Evolutionary conservation across 35 echinoderm and acorn worm species (phyloP).

Genomic region (Apostichopus parvimensis): DNA sequence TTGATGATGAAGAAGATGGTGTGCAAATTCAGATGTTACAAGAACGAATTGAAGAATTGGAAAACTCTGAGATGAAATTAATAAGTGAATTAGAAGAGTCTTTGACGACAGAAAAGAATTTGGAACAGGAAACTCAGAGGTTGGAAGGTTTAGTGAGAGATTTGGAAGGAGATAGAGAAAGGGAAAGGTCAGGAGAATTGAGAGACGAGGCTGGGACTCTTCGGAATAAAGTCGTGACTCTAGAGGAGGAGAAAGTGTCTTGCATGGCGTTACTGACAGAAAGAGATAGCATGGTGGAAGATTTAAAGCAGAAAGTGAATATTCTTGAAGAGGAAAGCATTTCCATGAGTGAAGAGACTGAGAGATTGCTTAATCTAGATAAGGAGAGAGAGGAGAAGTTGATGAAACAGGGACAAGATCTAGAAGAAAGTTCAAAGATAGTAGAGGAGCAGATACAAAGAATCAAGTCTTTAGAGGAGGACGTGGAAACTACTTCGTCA

Average conservation of each 20-base stretch:
- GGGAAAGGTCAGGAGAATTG: background rate
- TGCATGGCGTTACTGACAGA: background rate
- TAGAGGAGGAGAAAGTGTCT: background rate
- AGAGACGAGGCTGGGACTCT: background rate
- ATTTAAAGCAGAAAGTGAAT: background rate
- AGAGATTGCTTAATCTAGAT: background rate
- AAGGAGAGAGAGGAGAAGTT: constrained; percentile 32
- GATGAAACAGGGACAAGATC: constrained; percentile 43
- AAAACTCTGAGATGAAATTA: constrained; percentile 24
- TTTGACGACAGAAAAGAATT: constrained; percentile 45
- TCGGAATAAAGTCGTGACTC: background rate
- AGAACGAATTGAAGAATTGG: constrained; percentile 51
- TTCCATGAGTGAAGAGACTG: background rate
- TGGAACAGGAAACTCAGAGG: constrained; percentile 45
- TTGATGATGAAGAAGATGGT: background rate
- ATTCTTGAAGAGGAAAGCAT: constrained; percentile 13
- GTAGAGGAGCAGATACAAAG: background rate
- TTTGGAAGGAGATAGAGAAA: background rate
- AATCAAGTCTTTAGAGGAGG: background rate
- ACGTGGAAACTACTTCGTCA: background rate
- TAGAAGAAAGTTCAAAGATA: constrained; percentile 56
- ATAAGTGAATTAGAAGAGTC: constrained; percentile 53
- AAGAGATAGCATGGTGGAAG: constrained; percentile 16
- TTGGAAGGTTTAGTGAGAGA: constrained; percentile 37
- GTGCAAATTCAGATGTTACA: background rate